Percentiles rank a stretch among this genome's conserved stretches.
These are phyloP conservation scores for Cacoxenus indagator DNA, from an alignment of 2,888 invertebrate species.

Conservation along the genomic window DNA sequence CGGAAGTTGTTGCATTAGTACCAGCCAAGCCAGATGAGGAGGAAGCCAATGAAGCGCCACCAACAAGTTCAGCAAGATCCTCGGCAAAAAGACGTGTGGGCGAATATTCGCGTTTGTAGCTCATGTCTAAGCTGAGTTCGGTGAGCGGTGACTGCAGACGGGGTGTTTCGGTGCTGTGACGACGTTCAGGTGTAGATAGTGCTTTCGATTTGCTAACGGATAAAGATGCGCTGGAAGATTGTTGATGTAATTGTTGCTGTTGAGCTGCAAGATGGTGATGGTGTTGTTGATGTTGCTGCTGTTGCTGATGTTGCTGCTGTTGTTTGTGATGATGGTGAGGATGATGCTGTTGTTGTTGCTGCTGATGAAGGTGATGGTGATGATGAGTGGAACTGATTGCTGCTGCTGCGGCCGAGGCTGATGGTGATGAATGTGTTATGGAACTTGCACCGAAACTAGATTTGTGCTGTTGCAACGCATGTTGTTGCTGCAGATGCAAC, in stretches of 20 bases:
- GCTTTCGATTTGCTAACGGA: constrained; percentile 39
- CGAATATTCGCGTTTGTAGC: constrained; percentile 74
- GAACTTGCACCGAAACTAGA: constrained; percentile 59
- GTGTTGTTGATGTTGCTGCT: constrained; percentile 18
- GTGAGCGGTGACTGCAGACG: constrained; percentile 74
- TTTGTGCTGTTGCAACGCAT: constrained; percentile 55
- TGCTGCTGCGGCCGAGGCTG: constrained; percentile 23
- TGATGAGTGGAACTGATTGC: constrained; percentile 27
- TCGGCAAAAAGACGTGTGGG: constrained; percentile 79
- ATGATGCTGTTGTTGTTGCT: constrained; percentile 34
- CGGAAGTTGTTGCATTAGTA: neutral
- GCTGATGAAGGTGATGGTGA: constrained; percentile 29
- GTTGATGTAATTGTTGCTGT: neutral
- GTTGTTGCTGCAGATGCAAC: constrained; percentile 57
- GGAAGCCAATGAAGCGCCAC: constrained; percentile 45
- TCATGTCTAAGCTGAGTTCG: constrained; percentile 75
- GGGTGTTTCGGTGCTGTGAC: constrained; percentile 75
- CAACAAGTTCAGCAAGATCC: constrained; percentile 73
- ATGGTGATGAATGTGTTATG: constrained; percentile 38
- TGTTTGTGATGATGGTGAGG: constrained; percentile 31
- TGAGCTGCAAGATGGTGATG: constrained; percentile 5
- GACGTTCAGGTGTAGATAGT: constrained; percentile 64
- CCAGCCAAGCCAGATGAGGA: constrained; percentile 27
- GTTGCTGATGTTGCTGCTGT: constrained; percentile 28
- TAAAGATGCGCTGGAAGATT: constrained; percentile 21